Evolutionary conservation across 2,888 invertebrate species (phyloP).

Genomic region (Autographa pulchrina): DNA sequence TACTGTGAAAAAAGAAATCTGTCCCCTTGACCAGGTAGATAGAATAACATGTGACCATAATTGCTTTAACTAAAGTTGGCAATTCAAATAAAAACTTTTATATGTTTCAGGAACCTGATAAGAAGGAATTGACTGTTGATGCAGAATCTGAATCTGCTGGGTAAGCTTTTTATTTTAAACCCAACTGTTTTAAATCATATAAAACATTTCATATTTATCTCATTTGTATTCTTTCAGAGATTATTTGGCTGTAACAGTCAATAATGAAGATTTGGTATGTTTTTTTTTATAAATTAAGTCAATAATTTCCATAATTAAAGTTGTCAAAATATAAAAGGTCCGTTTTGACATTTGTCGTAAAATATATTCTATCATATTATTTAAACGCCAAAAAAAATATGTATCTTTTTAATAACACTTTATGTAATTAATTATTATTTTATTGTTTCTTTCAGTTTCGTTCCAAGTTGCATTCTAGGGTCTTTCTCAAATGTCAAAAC

Average conservation of each 20-base stretch:
- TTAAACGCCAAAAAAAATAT: too few species aligned
- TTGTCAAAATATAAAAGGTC: too few species aligned
- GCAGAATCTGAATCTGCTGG: constrained; percentile 82
- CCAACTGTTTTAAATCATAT: too few species aligned
- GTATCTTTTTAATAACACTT: too few species aligned
- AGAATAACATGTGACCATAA: not conserved
- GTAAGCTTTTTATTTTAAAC: constrained; percentile 51
- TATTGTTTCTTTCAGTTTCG: too few species aligned
- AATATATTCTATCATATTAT: too few species aligned
- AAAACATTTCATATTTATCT: not conserved
- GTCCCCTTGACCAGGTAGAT: constrained; percentile 60
- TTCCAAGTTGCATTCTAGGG: too few species aligned
- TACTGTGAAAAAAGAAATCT: constrained; percentile 65
- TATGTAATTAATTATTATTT: too few species aligned
- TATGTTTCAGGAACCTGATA: constrained; percentile 62
- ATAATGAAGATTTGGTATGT: constrained; percentile 79
- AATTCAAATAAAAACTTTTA: not conserved
- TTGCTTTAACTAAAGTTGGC: not conserved
- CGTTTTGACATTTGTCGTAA: too few species aligned
- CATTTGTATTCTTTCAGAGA: constrained; percentile 71
- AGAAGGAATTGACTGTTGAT: constrained; percentile 68
- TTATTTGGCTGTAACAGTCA: constrained; percentile 77
- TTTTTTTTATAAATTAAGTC: not conserved
- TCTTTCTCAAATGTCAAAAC: too few species aligned
- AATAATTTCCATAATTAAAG: too few species aligned